A percentile compares a stretch with the other conserved stretches of the same genome.
Conservation (phyloP, 2,113 vertebrate genomes). For the Ophiodon elongatus region DNA sequence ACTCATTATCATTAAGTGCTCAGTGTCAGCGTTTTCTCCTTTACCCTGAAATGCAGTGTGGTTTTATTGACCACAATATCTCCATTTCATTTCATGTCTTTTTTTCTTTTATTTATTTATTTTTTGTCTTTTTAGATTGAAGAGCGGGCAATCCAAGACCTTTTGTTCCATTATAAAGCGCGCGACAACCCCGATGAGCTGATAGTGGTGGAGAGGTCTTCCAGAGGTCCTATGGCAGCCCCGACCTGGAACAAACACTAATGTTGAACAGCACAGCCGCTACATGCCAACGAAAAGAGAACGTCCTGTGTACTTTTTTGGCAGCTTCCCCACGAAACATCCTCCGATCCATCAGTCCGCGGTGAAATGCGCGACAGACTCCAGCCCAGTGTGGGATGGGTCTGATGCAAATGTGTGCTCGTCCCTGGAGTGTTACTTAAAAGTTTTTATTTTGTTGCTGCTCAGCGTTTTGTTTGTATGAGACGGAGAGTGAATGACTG, state of each 20-base stretch:
- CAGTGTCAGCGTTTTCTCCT: slow-evolving; percentile 53
- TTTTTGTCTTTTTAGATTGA: slow-evolving; percentile 87
- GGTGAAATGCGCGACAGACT: slow-evolving; percentile 11
- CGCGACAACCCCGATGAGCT: slow-evolving; percentile 94
- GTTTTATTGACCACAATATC: slow-evolving; percentile 22
- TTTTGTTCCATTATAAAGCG: slow-evolving; percentile 91
- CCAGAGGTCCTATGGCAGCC: slow-evolving; percentile 90
- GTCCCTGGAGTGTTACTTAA: slow-evolving; percentile 47
- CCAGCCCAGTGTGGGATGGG: not conserved
- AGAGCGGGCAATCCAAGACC: slow-evolving; percentile 94
- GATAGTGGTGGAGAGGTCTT: slow-evolving; percentile 92
- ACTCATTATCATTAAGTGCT: slow-evolving; percentile 40
- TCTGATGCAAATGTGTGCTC: slow-evolving; percentile 15
- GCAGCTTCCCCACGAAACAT: not conserved
- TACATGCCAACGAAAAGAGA: slow-evolving; percentile 35
- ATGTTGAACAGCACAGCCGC: slow-evolving; percentile 45
- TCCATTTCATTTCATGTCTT: slow-evolving; percentile 21
- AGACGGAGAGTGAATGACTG: slow-evolving; percentile 13
- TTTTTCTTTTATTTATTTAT: too few species aligned
- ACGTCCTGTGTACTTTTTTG: slow-evolving; percentile 24
- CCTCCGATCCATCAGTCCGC: slow-evolving; percentile 16
- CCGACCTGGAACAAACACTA: slow-evolving; percentile 97
- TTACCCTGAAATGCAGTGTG: slow-evolving; percentile 7
- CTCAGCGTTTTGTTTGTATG: slow-evolving; percentile 41
- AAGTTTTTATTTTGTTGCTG: slow-evolving; percentile 41